These are phyloP conservation scores for Meteorus sp. DNA, from an alignment of 1,140 invertebrate species.

Conservation along the genomic window DNA sequence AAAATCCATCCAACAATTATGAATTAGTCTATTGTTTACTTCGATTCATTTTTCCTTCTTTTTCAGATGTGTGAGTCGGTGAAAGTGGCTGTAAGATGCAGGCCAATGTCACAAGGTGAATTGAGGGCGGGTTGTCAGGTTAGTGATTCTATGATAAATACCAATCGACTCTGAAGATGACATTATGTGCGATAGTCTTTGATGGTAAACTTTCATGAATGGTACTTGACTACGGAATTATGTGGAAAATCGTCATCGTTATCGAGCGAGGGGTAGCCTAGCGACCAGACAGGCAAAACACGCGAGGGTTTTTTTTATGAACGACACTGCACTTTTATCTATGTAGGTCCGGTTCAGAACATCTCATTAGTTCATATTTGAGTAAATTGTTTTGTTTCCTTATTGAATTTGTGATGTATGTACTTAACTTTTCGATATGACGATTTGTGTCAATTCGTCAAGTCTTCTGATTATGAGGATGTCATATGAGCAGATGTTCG, in stretches of 20 bases:
- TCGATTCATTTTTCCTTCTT: constrained; percentile 5
- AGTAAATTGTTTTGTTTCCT: no score
- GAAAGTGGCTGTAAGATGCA: constrained; percentile 88
- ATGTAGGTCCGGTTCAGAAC: no score
- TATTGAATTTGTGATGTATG: no score
- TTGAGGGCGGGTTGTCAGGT: constrained; percentile 51
- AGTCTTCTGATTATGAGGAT: no score
- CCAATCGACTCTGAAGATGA: no score
- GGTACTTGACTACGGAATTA: neutral
- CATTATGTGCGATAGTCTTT: no score
- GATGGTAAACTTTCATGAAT: no score
- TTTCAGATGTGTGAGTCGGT: constrained; percentile 77
- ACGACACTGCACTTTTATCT: constrained; percentile 28
- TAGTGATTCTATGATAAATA: constrained; percentile 5
- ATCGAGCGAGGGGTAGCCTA: constrained; percentile 53
- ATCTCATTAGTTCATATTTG: no score
- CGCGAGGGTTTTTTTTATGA: constrained; percentile 23
- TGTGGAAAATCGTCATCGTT: constrained; percentile 39
- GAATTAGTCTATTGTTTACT: no score
- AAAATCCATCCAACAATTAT: neutral
- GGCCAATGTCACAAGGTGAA: constrained; percentile 70
- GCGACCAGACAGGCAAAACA: constrained; percentile 51
- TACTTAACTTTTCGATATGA: no score
- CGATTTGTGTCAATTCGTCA: no score
- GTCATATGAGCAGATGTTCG: no score